Conservation (phyloP, 2,888 invertebrate genomes). For the Ptilodon capucinus region DNA sequence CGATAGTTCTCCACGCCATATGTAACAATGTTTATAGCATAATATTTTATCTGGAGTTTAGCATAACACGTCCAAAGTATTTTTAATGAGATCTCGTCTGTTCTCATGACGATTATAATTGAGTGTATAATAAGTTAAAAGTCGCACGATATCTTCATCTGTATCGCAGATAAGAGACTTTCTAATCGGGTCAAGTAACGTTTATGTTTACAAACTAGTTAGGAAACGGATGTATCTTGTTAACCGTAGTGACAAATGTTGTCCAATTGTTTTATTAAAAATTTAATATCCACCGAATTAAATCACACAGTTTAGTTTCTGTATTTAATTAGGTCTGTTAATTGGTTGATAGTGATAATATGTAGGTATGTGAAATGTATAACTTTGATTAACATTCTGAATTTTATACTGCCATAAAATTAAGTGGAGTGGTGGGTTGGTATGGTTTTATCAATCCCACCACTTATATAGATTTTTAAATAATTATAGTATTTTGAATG, state of each 20-base stretch:
- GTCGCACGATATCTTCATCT: conserved; percentile 65
- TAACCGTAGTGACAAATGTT: conserved; percentile 49
- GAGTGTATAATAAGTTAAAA: conserved; percentile 50
- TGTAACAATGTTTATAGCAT: conserved; percentile 2
- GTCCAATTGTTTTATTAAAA: conserved; percentile 43
- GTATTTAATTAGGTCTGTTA: conserved; percentile 10
- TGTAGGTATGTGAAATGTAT: conserved; percentile 3
- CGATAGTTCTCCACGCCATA: conserved; percentile 9
- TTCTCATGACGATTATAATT: conserved; percentile 44
- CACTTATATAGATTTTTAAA: too few species aligned
- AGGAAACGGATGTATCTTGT: conserved; percentile 61
- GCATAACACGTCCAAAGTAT: conserved; percentile 21
- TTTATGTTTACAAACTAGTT: conserved; percentile 68
- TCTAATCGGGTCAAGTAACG: conserved; percentile 74
- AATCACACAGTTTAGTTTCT: conserved; percentile 9
- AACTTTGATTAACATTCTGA: conserved; percentile 10
- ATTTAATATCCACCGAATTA: conserved; percentile 15
- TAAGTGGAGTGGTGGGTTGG: too few species aligned
- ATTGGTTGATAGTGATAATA: too few species aligned
- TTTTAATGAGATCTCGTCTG: conserved; percentile 26
- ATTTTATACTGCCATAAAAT: conserved; percentile 7
- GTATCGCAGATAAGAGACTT: conserved; percentile 66
- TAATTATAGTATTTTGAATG: too few species aligned
- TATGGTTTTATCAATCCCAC: too few species aligned
- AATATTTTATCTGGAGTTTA: conserved; percentile 12